phyloP scores from a whole-genome alignment of 2,888 invertebrate genomes.

The Drosophila vallismaia region DNA sequence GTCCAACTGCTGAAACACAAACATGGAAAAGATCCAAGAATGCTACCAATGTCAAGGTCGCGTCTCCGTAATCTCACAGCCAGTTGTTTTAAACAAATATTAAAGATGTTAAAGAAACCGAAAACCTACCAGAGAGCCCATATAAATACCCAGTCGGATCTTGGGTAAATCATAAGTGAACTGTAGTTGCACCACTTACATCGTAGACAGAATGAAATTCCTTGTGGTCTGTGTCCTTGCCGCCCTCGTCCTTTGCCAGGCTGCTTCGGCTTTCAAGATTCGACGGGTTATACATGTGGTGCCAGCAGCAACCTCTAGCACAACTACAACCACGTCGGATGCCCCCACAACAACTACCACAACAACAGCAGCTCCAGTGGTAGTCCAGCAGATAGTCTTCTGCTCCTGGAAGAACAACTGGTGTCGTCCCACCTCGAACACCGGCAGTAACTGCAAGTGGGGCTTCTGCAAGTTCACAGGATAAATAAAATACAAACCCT shows the following conservation, averaged over 20 bases:
- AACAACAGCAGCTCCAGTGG: neutral
- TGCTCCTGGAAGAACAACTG: conserved; percentile 39
- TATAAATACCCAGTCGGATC: conserved; percentile 11
- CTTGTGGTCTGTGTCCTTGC: conserved; percentile 22
- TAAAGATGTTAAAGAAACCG: neutral
- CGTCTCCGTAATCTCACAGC: neutral
- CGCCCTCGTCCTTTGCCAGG: conserved; percentile 21
- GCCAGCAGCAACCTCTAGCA: neutral
- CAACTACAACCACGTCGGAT: neutral
- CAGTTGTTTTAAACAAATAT: conserved; percentile 15
- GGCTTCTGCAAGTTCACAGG: conserved; percentile 22
- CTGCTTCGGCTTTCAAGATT: conserved; percentile 11
- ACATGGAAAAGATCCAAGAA: neutral
- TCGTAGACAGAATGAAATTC: conserved; percentile 14
- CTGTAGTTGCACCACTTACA: neutral
- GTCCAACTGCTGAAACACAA: neutral
- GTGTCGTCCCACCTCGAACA: conserved; percentile 20
- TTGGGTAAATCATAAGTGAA: neutral
- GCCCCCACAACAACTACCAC: neutral
- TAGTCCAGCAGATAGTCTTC: conserved; percentile 7
- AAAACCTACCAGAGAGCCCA: neutral
- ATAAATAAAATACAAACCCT: neutral
- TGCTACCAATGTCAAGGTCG: neutral
- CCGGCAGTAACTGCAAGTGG: conserved; percentile 23
- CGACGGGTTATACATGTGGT: conserved; percentile 15